Percentiles rank a stretch among this genome's conserved stretches.
Conservation (phyloP, 2,113 vertebrate species). For the Oncorhynchus mykiss region DNA sequence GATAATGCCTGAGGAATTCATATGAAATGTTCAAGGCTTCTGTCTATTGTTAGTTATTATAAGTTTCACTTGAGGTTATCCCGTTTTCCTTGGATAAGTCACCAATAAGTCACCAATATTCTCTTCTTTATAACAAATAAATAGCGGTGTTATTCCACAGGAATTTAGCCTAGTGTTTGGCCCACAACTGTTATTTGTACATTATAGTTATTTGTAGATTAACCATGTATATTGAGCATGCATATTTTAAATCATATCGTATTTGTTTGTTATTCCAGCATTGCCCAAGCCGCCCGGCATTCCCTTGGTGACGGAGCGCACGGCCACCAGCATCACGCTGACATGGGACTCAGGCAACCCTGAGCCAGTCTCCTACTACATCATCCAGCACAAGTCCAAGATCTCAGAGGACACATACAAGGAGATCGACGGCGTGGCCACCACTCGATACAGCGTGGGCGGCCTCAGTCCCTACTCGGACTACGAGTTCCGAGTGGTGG, state of each 20-base stretch:
- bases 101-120: neutral
- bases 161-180: no score
- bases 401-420: slow-evolving; percentile 90
- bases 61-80: no score
- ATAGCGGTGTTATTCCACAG: no score
- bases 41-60: no score
- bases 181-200: no score
- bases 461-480: slow-evolving; percentile 97
- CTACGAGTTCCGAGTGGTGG: slow-evolving; percentile 94
- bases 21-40: no score
- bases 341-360: slow-evolving; percentile 99
- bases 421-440: slow-evolving; percentile 97
- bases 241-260: slow-evolving; percentile 33
- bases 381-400: slow-evolving; percentile 96
- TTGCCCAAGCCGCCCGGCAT: slow-evolving; percentile 93
- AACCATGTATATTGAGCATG: slow-evolving; percentile 2
- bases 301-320: slow-evolving; percentile 93
- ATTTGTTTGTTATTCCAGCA: slow-evolving; percentile 70
- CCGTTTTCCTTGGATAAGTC: no score
- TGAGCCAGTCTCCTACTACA: slow-evolving; percentile 96
- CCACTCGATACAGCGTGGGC: slow-evolving; percentile 96
- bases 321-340: slow-evolving; percentile 96
- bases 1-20: no score
- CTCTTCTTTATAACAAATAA: no score
- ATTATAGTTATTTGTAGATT: no score